Conservation (phyloP, 2,113 vertebrate genomes). For the Trematomus loennbergii region DNA sequence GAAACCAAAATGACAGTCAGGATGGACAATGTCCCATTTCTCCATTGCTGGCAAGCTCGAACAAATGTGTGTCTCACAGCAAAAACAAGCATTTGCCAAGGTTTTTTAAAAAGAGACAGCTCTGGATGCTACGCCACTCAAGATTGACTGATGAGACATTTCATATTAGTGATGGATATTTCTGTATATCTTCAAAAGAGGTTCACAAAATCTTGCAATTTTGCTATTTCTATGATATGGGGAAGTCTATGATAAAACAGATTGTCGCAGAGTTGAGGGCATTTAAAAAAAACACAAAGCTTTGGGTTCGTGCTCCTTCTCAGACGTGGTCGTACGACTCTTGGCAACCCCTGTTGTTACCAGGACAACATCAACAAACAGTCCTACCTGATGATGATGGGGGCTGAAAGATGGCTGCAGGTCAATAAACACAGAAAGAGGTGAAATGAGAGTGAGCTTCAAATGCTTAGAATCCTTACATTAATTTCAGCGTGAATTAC, state of each 20-base stretch:
- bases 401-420: conserved; percentile 52
- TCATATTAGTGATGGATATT: neutral
- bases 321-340: conserved; percentile 20
- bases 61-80: conserved; percentile 4
- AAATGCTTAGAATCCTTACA: conserved; percentile 4
- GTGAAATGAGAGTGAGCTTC: conserved; percentile 19
- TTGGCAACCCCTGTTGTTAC: conserved; percentile 45
- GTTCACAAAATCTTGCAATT: neutral
- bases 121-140: neutral
- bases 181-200: neutral
- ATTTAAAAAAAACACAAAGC: conserved; percentile 10
- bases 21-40: conserved; percentile 39
- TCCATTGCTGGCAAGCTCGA: conserved; percentile 26
- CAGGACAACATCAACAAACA: conserved; percentile 65
- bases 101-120: neutral
- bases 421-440: conserved; percentile 38
- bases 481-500: neutral
- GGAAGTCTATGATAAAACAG: neutral
- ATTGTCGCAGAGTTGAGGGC: neutral
- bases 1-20: conserved; percentile 58
- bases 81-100: conserved; percentile 7
- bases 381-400: conserved; percentile 46
- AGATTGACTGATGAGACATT: neutral
- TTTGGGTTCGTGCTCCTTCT: conserved; percentile 10
- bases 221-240: neutral